These are phyloP conservation scores for Meloe dianella DNA, from an alignment of 2,888 invertebrate genomes.

Conservation along the genomic window DNA sequence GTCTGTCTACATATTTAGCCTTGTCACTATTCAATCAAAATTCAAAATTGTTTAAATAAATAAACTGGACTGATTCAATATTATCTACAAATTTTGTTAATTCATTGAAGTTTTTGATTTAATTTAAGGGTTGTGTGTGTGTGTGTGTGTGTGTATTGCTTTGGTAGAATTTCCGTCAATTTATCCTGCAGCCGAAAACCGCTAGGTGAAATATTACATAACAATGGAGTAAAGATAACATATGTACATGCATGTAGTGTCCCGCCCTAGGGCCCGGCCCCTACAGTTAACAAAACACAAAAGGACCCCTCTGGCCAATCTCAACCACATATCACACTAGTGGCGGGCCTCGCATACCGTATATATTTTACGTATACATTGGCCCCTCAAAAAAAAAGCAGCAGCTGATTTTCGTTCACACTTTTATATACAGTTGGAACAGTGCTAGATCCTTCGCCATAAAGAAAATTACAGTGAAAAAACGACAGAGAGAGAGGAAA, in stretches of 20 bases:
- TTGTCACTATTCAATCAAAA: constrained; percentile 2
- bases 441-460: constrained; percentile 19
- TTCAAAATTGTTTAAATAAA: neutral
- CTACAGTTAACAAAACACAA: constrained; percentile 54
- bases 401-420: constrained; percentile 54
- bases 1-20: neutral
- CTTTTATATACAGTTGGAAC: constrained; percentile 37
- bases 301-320: constrained; percentile 54
- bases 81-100: neutral
- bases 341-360: constrained; percentile 22
- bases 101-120: neutral
- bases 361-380: neutral
- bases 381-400: constrained; percentile 34
- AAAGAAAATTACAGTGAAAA: no score
- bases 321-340: constrained; percentile 41
- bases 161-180: neutral
- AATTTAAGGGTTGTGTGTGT: constrained; percentile 1
- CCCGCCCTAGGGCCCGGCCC: constrained; percentile 55
- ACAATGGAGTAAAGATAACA: constrained; percentile 49
- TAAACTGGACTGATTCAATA: neutral
- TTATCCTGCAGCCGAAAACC: neutral
- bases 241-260: constrained; percentile 50
- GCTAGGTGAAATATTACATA: constrained; percentile 19
- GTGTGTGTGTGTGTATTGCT: no score
- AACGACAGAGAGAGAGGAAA: neutral